phyloP scores from a whole-genome alignment of 1,140 invertebrate species.

The Akabosia matsudoensis region DNA sequence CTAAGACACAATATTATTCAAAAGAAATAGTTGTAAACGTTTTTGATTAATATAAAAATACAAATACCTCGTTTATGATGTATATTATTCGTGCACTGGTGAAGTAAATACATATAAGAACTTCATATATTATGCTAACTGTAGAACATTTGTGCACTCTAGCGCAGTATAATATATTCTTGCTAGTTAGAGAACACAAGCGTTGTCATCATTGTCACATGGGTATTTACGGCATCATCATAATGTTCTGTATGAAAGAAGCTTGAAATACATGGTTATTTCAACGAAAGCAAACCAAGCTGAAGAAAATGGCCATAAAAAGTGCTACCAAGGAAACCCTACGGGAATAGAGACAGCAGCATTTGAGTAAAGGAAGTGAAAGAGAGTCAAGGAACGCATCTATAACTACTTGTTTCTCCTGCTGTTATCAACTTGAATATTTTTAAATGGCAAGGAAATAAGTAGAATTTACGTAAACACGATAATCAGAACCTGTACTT shows the following conservation, averaged over 20 bases:
- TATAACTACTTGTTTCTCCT: not conserved
- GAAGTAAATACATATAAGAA: too few species aligned
- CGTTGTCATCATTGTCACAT: not conserved
- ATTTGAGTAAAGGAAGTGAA: not conserved
- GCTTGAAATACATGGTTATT: not conserved
- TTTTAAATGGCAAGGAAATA: slow-evolving; percentile 24
- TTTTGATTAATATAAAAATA: too few species aligned
- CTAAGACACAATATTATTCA: too few species aligned
- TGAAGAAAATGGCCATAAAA: slow-evolving; percentile 21
- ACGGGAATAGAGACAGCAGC: not conserved
- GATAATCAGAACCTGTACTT: slow-evolving; percentile 1
- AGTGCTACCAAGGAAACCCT: not conserved
- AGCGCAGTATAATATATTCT: too few species aligned
- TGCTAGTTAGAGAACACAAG: not conserved
- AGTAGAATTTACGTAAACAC: slow-evolving; percentile 9
- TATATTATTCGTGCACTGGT: too few species aligned
- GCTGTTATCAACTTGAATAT: not conserved
- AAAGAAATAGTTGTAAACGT: too few species aligned
- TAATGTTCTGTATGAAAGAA: not conserved
- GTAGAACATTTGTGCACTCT: too few species aligned
- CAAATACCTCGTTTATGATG: too few species aligned
- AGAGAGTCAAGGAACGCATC: not conserved
- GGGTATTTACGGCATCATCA: slow-evolving; percentile 8
- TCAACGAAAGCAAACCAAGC: slow-evolving; percentile 5
- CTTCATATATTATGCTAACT: too few species aligned